phyloP scores from a whole-genome alignment of 2,888 invertebrate genomes.

The Harmothoe impar region DNA sequence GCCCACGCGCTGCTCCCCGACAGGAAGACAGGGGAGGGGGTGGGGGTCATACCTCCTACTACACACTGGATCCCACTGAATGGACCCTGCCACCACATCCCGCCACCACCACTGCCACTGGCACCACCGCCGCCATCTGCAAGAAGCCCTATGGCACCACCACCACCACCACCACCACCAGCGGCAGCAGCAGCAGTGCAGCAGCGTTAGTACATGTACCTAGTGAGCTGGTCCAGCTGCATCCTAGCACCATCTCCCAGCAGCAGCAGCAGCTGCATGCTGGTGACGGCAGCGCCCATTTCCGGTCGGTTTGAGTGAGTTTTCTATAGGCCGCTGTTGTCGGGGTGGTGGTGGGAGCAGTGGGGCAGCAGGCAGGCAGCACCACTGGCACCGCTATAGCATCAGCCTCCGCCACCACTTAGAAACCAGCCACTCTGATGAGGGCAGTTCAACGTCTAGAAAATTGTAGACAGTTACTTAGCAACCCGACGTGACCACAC shows the following conservation, averaged over 20 bases:
- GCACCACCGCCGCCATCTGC: slow-evolving; percentile 16
- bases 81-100: background rate
- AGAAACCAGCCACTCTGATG: background rate
- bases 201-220: background rate
- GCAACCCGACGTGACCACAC: too few relatives aligned
- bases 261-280: background rate
- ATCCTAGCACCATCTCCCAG: too few relatives aligned
- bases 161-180: background rate
- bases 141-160: background rate
- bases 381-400: background rate
- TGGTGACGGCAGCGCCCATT: background rate
- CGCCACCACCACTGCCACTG: background rate
- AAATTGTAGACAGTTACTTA: too few relatives aligned
- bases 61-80: slow-evolving; percentile 18
- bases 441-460: too few relatives aligned
- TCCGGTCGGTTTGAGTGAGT: background rate
- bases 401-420: slow-evolving; percentile 5
- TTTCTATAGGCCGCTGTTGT: background rate
- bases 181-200: background rate
- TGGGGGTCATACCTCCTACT: background rate
- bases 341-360: background rate
- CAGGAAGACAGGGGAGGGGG: background rate
- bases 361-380: background rate
- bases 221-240: background rate
- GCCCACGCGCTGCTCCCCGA: background rate